Conservation (phyloP, 1,140 invertebrate genomes). For the Formica selysi region DNA sequence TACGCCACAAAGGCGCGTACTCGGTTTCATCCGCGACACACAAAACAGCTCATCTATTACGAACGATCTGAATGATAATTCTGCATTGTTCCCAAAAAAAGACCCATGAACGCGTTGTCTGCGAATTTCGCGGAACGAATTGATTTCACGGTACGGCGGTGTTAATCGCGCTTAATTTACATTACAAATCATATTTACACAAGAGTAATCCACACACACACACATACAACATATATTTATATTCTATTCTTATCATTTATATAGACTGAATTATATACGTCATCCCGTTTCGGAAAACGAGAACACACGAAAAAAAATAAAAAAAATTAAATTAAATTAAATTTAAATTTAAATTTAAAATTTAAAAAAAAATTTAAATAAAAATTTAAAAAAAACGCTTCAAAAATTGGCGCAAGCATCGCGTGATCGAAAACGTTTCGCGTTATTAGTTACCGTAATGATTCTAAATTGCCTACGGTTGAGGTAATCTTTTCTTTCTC, state of each 20-base stretch:
- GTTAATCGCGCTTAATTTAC: too few relatives aligned
- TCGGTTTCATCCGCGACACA: background rate
- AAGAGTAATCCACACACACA: background rate
- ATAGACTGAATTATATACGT: background rate
- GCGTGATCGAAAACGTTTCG: slow-evolving; percentile 38
- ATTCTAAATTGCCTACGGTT: slow-evolving; percentile 9
- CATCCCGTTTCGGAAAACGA: background rate
- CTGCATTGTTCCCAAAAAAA: background rate
- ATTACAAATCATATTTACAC: too few relatives aligned
- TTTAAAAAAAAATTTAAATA: too few relatives aligned
- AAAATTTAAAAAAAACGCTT: background rate
- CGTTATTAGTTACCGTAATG: slow-evolving; percentile 50
- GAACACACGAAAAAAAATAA: too few relatives aligned
- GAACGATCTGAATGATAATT: slow-evolving; percentile 36
- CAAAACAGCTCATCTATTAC: background rate
- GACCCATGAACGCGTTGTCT: background rate
- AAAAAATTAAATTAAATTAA: too few relatives aligned
- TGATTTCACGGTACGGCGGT: background rate
- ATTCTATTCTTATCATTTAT: background rate
- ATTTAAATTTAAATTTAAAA: too few relatives aligned
- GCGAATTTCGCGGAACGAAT: background rate
- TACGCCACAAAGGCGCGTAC: background rate
- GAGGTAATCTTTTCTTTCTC: background rate
- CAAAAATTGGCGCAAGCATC: too few relatives aligned
- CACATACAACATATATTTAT: background rate